phyloP scores from a whole-genome alignment of 1,140 invertebrate species.

The Pemphigus obesinymphae region DNA sequence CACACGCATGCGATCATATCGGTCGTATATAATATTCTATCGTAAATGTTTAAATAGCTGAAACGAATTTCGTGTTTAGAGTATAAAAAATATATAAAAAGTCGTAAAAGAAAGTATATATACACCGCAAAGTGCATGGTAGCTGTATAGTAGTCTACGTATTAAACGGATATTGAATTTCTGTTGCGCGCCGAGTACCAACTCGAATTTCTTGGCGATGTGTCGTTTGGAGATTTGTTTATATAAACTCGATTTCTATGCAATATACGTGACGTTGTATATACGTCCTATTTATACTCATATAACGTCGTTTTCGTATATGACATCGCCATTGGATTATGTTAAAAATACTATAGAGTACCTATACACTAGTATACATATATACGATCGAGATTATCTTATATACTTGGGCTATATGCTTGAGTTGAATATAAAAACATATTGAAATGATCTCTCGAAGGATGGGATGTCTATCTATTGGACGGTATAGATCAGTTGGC shows the following conservation, averaged over 20 bases:
- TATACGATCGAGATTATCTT: too few relatives aligned
- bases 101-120: neutral
- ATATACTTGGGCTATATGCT: too few relatives aligned
- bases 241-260: neutral
- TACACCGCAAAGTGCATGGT: neutral
- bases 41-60: neutral
- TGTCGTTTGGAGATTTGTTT: neutral
- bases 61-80: constrained; percentile 9
- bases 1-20: neutral
- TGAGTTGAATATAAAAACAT: too few relatives aligned
- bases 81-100: neutral
- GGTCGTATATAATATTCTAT: neutral
- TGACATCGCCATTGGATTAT: neutral
- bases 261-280: too few relatives aligned
- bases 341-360: neutral
- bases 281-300: neutral
- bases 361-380: too few relatives aligned
- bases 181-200: neutral
- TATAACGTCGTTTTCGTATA: neutral
- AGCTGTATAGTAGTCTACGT: neutral
- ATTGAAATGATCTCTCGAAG: too few relatives aligned
- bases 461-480: too few relatives aligned
- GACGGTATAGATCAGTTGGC: too few relatives aligned
- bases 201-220: neutral
- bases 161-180: constrained; percentile 16